Percentiles rank a stretch among this genome's conserved stretches.
phyloP scores from a whole-genome alignment of 2,113 vertebrate species.

The Malurus elegans region DNA sequence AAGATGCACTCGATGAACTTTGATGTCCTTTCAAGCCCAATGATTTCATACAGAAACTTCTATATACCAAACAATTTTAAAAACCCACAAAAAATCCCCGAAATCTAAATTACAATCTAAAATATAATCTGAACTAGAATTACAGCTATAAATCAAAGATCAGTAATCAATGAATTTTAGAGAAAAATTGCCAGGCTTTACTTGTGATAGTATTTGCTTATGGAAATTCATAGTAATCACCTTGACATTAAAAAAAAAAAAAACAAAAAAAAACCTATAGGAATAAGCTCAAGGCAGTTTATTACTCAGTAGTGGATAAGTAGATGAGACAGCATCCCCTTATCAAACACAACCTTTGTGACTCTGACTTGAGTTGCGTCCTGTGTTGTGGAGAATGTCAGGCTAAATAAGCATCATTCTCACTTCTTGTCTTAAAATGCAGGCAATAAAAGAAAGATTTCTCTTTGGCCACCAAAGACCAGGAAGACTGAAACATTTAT shows the following conservation, averaged over 20 bases:
- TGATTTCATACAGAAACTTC: background rate
- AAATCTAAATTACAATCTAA: background rate
- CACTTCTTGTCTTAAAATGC: background rate
- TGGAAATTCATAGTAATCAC: background rate
- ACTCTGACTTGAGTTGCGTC: background rate
- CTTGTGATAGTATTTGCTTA: background rate
- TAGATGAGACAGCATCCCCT: background rate
- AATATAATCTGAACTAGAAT: background rate
- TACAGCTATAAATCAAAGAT: background rate
- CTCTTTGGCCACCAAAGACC: background rate
- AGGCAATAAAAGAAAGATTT: background rate
- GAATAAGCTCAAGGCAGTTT: background rate
- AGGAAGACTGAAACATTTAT: background rate
- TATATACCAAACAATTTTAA: background rate
- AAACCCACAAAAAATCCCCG: background rate
- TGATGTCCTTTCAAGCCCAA: background rate
- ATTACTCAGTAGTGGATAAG: background rate
- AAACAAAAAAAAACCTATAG: background rate
- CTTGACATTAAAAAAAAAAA: background rate
- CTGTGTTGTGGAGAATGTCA: background rate
- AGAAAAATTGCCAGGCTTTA: background rate
- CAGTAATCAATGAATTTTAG: background rate
- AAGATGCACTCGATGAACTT: background rate
- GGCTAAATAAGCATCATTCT: background rate
- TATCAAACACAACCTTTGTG: background rate